Base-by-base conservation (phyloP, 1,140 invertebrate genomes). In the Zaprionus ghesquierei region DNA sequence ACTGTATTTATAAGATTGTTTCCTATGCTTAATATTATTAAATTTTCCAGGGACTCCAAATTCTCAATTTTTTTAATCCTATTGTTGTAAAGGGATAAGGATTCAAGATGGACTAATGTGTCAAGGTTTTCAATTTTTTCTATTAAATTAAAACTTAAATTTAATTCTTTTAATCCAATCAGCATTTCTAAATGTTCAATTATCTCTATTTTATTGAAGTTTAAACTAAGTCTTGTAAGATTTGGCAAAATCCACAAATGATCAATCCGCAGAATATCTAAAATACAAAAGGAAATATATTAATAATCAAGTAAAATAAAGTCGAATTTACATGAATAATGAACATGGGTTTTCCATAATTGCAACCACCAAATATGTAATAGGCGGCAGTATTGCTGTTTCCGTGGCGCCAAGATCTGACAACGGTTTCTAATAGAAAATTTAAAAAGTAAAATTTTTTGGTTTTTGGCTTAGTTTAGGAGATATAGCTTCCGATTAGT, bases 181-280 rank as follows among this genome's bases (percentile, higher is more conserved):
- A 98, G 92, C 80, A 94, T 94, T 69, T 96, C 95, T 5, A 99
- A 92, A 92, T 98, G 96, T 92, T 98, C 97, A 60, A 99, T 99
- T 92, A 95, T 96, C 70, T 96, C 94, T 50, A 99, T 98, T 90
- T 98, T 97, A 62, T 99, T 99, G 76, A 96, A 97, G 13, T 96
- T 96, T 29, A 97, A 91, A 76, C 96, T 96, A 5, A 99, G 92
- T 92, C 97, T 95, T 60, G 94, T 95, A 8, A 99, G 92, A 76
- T 97, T 95, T 10, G 94, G 94, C 1, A 98, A 92, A 73, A 94
- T 94, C 78, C 96, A 95, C 5, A 99, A 92, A 92, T 98, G 97
- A 92, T 98, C 97, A 49, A 99, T 99, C 93, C 95, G 95, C 54
- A 96, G 93, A 50, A 99, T 99, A 89, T 98, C 95, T 94, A 15